These are phyloP conservation scores for Eupristina koningsbergeri DNA, from an alignment of 1,140 invertebrate species.

Conservation along the genomic window DNA sequence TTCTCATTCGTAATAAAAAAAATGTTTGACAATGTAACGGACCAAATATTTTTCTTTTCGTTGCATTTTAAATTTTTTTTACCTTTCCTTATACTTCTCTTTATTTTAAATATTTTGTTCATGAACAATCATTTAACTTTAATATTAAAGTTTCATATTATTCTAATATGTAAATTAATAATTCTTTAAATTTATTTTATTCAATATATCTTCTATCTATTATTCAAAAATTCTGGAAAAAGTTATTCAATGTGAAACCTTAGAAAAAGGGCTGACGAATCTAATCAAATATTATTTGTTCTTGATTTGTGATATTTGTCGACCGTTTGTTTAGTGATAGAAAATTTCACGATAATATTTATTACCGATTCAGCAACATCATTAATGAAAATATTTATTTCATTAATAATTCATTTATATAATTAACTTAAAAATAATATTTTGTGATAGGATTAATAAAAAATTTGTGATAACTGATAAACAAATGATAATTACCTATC, in stretches of 20 bases:
- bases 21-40: constrained; percentile 26
- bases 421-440: too few species aligned
- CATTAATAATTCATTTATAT: not conserved
- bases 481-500: too few species aligned
- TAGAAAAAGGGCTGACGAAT: constrained; percentile 36
- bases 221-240: constrained; percentile 24
- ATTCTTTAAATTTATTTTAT: constrained; percentile 20
- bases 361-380: constrained; percentile 8
- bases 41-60: not conserved
- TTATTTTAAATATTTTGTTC: not conserved
- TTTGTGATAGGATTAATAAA: too few species aligned
- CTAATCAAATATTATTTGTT: constrained; percentile 12
- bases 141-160: constrained; percentile 10
- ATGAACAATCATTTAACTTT: constrained; percentile 12
- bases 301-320: constrained; percentile 2
- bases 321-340: constrained; percentile 12
- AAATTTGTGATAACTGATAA: too few species aligned
- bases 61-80: not conserved
- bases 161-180: constrained; percentile 29
- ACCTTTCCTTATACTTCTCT: not conserved
- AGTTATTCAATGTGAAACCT: constrained; percentile 21
- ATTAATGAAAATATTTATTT: not conserved
- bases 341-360: constrained; percentile 9
- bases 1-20: constrained; percentile 2
- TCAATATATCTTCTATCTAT: not conserved